These are phyloP conservation scores for Meloidogyne exigua DNA, from an alignment of 1,140 invertebrate species.

Conservation along the genomic window DNA sequence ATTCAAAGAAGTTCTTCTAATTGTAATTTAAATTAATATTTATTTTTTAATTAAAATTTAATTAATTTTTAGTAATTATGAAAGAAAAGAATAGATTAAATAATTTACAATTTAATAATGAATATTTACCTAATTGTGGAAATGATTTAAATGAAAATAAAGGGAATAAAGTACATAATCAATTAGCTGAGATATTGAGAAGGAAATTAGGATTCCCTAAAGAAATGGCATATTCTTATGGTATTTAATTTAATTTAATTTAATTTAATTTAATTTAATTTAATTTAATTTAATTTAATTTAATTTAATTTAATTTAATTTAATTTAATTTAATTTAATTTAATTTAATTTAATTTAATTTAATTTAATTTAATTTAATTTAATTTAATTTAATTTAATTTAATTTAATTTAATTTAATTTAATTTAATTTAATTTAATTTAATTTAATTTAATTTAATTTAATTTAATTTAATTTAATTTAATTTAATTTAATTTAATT, in stretches of 20 bases:
- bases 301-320: neutral
- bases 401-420: neutral
- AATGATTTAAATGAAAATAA: neutral
- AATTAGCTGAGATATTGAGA: conserved; percentile 30
- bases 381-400: neutral
- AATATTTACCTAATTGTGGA: neutral
- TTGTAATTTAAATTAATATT: no score
- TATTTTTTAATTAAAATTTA: neutral
- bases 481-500: neutral
- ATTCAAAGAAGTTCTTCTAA: no score
- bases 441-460: neutral
- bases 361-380: neutral
- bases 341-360: neutral
- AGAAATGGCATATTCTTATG: conserved; percentile 42
- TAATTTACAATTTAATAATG: neutral
- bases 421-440: conserved; percentile 5
- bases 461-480: neutral
- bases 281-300: conserved; percentile 5
- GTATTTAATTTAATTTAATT: conserved; percentile 8
- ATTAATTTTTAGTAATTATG: neutral
- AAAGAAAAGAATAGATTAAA: neutral
- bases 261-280: neutral
- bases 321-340: neutral
- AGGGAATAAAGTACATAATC: neutral
- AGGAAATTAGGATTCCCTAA: conserved; percentile 44